phyloP scores from a whole-genome alignment of 2,113 vertebrate genomes.

The Lasiurus borealis region DNA sequence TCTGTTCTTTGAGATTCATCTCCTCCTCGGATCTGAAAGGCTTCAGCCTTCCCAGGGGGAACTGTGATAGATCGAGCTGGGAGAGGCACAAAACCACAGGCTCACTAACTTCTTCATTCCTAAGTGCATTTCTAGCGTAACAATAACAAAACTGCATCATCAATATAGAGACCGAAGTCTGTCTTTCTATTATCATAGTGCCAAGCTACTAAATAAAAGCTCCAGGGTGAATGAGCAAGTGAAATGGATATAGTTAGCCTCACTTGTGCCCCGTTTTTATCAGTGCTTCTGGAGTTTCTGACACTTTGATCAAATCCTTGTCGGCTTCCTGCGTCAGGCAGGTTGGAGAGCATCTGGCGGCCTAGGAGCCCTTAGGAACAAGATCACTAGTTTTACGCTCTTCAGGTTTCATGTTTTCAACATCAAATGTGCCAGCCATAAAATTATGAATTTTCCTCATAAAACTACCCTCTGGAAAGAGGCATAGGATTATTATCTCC shows the following conservation, averaged over 20 bases:
- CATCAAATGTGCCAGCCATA: conserved; percentile 13
- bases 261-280: neutral
- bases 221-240: neutral
- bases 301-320: neutral
- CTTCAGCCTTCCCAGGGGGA: neutral
- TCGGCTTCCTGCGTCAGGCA: neutral
- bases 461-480: conserved; percentile 55
- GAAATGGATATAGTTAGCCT: neutral
- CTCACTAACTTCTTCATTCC: neutral
- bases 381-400: conserved; percentile 8
- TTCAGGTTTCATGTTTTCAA: conserved; percentile 46
- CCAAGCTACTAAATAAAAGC: conserved; percentile 2
- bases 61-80: neutral
- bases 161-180: neutral
- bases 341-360: neutral
- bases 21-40: neutral
- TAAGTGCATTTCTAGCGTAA: neutral
- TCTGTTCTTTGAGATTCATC: neutral
- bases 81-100: neutral
- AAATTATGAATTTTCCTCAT: conserved; percentile 63
- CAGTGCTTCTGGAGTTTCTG: neutral
- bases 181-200: neutral
- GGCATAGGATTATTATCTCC: conserved; percentile 48
- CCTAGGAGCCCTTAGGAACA: neutral
- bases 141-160: neutral